These are phyloP conservation scores for Lumbricus terrestris DNA, from an alignment of 2,888 invertebrate genomes.

Conservation along the genomic window DNA sequence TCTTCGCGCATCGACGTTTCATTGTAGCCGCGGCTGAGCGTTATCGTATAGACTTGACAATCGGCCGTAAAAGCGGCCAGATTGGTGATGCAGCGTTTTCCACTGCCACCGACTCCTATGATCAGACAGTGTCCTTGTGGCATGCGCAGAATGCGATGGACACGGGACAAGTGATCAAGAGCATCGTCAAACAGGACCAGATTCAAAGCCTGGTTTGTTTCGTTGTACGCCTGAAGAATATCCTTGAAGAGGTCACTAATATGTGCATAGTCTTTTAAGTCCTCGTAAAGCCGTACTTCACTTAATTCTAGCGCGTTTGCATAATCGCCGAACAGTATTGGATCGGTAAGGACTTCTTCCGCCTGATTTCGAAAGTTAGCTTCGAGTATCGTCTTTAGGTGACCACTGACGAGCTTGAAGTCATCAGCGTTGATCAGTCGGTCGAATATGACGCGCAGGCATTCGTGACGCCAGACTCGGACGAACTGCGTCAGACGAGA, in stretches of 20 bases:
- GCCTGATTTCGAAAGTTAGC: slow-evolving; percentile 57
- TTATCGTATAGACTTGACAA: slow-evolving; percentile 77
- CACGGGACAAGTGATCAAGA: slow-evolving; percentile 81
- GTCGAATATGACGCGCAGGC: slow-evolving; percentile 81
- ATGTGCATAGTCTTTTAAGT: slow-evolving; percentile 72
- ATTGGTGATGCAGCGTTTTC: slow-evolving; percentile 77
- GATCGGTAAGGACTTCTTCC: slow-evolving; percentile 77
- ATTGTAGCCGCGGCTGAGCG: slow-evolving; percentile 76
- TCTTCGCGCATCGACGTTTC: slow-evolving; percentile 82
- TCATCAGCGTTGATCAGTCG: slow-evolving; percentile 71
- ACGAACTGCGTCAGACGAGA: slow-evolving; percentile 71
- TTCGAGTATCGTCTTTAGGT: slow-evolving; percentile 58
- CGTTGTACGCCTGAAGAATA: slow-evolving; percentile 83
- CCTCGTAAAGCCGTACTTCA: slow-evolving; percentile 80
- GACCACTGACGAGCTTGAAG: slow-evolving; percentile 51
- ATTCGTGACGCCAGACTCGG: slow-evolving; percentile 88
- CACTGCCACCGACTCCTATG: slow-evolving; percentile 80
- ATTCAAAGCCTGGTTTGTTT: slow-evolving; percentile 70
- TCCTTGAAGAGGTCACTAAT: slow-evolving; percentile 49
- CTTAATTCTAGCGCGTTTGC: slow-evolving; percentile 79
- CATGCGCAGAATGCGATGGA: slow-evolving; percentile 81
- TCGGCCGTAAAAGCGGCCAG: slow-evolving; percentile 82
- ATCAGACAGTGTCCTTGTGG: slow-evolving; percentile 64
- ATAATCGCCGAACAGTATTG: slow-evolving; percentile 83
- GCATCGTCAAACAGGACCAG: slow-evolving; percentile 89